Percentiles rank a stretch among this genome's conserved stretches.
Conservation (phyloP, 2,888 invertebrate genomes). For the Mythimna vitellina region DNA sequence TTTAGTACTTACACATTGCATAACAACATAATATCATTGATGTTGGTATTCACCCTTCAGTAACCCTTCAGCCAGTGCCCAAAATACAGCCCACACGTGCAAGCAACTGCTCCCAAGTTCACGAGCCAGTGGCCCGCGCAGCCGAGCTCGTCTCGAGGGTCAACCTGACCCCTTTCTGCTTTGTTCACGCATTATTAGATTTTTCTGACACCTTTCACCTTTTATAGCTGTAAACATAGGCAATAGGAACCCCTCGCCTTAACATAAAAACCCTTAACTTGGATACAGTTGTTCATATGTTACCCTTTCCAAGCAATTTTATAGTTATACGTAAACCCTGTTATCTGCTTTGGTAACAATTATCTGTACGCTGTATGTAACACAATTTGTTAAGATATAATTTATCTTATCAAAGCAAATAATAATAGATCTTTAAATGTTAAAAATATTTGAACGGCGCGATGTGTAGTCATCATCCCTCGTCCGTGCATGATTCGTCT, state of each 20-base stretch:
- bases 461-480: not conserved
- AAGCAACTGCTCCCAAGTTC: conserved; percentile 31
- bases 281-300: not conserved
- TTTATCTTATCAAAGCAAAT: conserved; percentile 5
- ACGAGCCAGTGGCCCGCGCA: conserved; percentile 60
- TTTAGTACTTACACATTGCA: not conserved
- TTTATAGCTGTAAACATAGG: conserved; percentile 10
- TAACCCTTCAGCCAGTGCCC: conserved; percentile 21
- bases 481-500: conserved; percentile 10
- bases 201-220: conserved; percentile 45
- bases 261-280: not conserved
- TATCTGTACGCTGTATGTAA: not conserved
- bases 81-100: conserved; percentile 21
- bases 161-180: conserved; percentile 61
- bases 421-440: not conserved
- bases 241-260: not conserved
- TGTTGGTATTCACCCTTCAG: conserved; percentile 14
- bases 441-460: too few species aligned
- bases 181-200: conserved; percentile 60
- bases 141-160: conserved; percentile 40
- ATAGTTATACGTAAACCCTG: not conserved
- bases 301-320: not conserved
- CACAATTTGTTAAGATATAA: not conserved
- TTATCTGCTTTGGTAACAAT: not conserved
- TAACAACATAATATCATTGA: not conserved